Percentiles rank a stretch among this genome's conserved stretches.
Evolutionary conservation across 2,797 vertebrate genomes (phyloP).

Genomic region (Premnoplex brunnescens): DNA sequence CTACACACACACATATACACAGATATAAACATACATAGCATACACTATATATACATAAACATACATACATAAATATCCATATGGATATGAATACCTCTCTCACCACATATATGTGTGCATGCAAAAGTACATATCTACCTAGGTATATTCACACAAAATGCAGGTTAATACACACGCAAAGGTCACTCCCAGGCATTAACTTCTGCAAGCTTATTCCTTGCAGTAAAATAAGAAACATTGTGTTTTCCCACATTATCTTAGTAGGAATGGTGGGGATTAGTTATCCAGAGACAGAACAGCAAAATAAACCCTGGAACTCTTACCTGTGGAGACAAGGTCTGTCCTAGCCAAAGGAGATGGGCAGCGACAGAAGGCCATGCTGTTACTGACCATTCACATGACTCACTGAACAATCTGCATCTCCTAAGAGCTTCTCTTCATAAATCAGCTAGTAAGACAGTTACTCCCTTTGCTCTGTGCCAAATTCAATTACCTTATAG

Average conservation of each 20-base stretch:
- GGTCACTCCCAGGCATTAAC: neutral
- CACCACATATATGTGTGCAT: neutral
- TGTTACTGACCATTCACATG: neutral
- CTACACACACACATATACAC: neutral
- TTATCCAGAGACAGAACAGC: neutral
- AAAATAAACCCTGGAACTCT: neutral
- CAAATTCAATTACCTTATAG: neutral
- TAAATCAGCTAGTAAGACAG: neutral
- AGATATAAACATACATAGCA: neutral
- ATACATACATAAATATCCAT: neutral
- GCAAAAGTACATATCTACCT: neutral
- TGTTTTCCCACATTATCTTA: neutral
- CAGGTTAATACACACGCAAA: neutral
- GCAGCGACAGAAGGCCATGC: neutral
- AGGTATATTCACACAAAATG: neutral
- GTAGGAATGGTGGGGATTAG: neutral
- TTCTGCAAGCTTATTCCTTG: neutral
- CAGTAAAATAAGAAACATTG: neutral
- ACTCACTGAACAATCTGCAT: neutral
- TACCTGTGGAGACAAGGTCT: neutral
- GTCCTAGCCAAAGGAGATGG: neutral
- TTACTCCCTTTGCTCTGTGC: neutral
- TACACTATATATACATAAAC: neutral
- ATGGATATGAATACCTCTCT: neutral
- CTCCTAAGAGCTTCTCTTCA: neutral